phyloP scores from a whole-genome alignment of 92 coral and sea anemone genomes.

The Epizoanthus ramosus region DNA sequence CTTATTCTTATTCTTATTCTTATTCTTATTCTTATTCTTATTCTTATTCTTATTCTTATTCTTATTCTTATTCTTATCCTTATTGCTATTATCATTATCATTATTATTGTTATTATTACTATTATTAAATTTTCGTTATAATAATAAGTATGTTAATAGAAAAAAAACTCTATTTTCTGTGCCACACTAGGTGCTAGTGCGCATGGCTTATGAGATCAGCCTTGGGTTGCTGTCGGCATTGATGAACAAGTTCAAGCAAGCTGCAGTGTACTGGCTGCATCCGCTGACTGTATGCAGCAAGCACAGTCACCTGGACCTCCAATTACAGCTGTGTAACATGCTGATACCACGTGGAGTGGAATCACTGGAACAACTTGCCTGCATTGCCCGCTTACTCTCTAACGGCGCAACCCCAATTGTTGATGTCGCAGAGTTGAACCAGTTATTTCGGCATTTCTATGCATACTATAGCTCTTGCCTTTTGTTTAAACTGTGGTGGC shows the following conservation, averaged over 20 bases:
- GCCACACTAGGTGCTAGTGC: constrained; percentile 57
- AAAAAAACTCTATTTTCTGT: no score
- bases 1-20: no score
- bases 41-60: no score
- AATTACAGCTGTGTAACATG: constrained; percentile 62
- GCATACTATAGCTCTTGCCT: constrained; percentile 60
- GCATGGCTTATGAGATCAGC: constrained; percentile 76
- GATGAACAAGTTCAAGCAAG: constrained; percentile 51
- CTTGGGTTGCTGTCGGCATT: constrained; percentile 74
- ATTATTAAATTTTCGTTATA: no score
- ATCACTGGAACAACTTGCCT: constrained; percentile 57
- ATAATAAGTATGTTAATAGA: no score
- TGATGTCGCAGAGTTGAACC: constrained; percentile 1
- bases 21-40: no score
- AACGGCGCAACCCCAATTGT: background rate
- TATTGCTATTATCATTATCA: no score
- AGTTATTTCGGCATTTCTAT: constrained; percentile 63
- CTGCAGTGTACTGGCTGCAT: constrained; percentile 69
- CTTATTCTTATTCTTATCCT: no score
- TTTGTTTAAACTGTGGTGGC: constrained; percentile 73
- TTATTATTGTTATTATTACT: no score
- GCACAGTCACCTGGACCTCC: constrained; percentile 57
- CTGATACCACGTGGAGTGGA: constrained; percentile 69
- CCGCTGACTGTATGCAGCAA: constrained; percentile 65
- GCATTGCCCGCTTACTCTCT: constrained; percentile 39